Evolutionary conservation across 2,888 invertebrate genomes (phyloP).

Genomic region (Piscicola geometra): DNA sequence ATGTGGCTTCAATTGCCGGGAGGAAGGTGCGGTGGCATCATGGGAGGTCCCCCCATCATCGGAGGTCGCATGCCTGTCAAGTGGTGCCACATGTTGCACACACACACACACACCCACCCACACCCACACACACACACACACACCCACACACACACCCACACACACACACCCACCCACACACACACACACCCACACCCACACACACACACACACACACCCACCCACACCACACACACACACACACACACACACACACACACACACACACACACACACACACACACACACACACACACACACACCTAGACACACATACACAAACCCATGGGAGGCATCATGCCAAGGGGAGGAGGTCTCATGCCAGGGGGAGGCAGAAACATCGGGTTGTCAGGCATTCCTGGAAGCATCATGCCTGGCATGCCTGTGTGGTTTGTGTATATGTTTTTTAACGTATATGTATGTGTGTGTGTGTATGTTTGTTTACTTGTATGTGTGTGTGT

Average conservation of each 20-base stretch:
- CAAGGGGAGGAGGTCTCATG: constrained; percentile 9
- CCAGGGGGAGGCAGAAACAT: constrained; percentile 13
- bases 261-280: background rate
- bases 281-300: background rate
- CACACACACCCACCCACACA: no score
- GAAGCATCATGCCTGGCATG: background rate
- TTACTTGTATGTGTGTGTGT: no score
- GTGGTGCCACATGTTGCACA: background rate
- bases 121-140: background rate
- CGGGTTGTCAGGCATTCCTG: background rate
- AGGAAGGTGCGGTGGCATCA: constrained; percentile 7
- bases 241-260: background rate
- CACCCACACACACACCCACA: no score
- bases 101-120: background rate
- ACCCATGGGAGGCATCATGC: constrained; percentile 14
- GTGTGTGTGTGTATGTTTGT: no score
- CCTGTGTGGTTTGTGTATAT: background rate
- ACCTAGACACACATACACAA: background rate
- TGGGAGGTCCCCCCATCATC: constrained; percentile 5
- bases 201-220: background rate
- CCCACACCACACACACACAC: no score
- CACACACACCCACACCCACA: no score
- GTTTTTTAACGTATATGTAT: no score
- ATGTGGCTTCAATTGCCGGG: background rate
- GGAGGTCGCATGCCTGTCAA: background rate